A percentile compares a stretch with the other conserved stretches of the same genome.
Evolutionary conservation across 2,797 vertebrate species (phyloP).

Genomic region (Perodicticus potto): DNA sequence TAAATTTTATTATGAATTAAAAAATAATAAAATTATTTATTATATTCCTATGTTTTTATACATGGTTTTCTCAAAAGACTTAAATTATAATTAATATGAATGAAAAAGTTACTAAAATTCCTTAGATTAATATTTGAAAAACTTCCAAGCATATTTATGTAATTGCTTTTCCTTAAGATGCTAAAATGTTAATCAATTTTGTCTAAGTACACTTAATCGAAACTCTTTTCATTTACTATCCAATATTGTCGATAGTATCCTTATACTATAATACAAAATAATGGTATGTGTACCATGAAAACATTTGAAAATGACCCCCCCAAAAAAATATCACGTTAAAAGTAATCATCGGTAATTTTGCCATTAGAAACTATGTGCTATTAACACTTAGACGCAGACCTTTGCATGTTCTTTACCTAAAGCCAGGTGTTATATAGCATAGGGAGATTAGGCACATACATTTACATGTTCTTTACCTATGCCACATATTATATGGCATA

Average conservation of each 20-base stretch:
- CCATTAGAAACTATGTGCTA: background rate
- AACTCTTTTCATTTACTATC: background rate
- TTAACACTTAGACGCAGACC: background rate
- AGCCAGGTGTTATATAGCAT: too few relatives aligned
- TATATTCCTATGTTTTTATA: background rate
- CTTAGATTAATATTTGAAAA: slow-evolving; percentile 6
- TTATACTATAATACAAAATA: background rate
- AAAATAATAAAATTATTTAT: slow-evolving; percentile 12
- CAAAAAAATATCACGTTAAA: background rate
- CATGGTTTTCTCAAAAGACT: background rate
- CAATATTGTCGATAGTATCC: background rate
- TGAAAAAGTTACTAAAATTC: background rate
- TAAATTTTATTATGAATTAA: background rate
- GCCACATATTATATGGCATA: background rate
- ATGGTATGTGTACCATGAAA: background rate
- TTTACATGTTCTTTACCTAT: too few relatives aligned
- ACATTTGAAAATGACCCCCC: background rate
- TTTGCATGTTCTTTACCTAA: background rate
- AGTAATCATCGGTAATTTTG: background rate
- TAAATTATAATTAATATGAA: background rate
- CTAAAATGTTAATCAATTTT: background rate
- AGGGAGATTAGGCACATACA: background rate
- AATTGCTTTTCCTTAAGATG: background rate
- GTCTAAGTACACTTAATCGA: background rate
- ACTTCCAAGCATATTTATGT: background rate